Conservation (phyloP, 2,888 invertebrate genomes). For the Napeogenes sylphis region DNA sequence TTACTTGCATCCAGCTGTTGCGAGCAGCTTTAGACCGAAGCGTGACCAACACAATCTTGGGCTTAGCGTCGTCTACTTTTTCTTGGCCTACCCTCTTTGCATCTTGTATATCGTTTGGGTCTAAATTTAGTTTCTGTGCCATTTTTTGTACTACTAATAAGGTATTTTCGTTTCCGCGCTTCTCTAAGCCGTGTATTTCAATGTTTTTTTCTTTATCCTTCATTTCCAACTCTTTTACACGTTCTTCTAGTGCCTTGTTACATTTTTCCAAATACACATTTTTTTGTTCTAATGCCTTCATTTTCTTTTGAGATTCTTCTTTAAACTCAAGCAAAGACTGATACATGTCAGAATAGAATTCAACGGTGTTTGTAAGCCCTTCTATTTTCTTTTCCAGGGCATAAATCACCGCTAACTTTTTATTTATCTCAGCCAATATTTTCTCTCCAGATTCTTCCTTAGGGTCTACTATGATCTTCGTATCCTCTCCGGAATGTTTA, state of each 20-base stretch:
- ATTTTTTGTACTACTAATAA: neutral
- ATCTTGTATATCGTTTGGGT: conserved; percentile 10
- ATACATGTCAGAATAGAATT: conserved; percentile 24
- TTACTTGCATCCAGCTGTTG: conserved; percentile 12
- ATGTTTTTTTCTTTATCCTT: conserved; percentile 11
- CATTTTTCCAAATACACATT: conserved; percentile 25
- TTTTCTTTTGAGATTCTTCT: conserved; percentile 22
- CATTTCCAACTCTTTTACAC: conserved; percentile 2
- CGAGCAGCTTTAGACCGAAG: no score
- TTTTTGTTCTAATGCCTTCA: conserved; percentile 19
- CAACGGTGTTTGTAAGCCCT: conserved; percentile 14
- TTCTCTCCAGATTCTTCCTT: conserved; percentile 10
- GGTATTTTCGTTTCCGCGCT: conserved; percentile 9
- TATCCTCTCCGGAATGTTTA: neutral
- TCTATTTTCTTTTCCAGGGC: conserved; percentile 21
- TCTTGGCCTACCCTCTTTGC: conserved; percentile 16
- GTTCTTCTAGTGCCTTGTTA: neutral
- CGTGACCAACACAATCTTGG: no score
- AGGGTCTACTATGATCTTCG: neutral
- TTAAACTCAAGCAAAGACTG: conserved; percentile 23
- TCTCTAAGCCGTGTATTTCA: conserved; percentile 10
- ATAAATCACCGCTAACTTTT: conserved; percentile 22
- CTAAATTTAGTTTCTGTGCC: conserved; percentile 11
- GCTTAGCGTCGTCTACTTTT: no score
- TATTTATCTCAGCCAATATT: conserved; percentile 17